Conservation (phyloP, 2,113 vertebrate species). For the Passer domesticus region DNA sequence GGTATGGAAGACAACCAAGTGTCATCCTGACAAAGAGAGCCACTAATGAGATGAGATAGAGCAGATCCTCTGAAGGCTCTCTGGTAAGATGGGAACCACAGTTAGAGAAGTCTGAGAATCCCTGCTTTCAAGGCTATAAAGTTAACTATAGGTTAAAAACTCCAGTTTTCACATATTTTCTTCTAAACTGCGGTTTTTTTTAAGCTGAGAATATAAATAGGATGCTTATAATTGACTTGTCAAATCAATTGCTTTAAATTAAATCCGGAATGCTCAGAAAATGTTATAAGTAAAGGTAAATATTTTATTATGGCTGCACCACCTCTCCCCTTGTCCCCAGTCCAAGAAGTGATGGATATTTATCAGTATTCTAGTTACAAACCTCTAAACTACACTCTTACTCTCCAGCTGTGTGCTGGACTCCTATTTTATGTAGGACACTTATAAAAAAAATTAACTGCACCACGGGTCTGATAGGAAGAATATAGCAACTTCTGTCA, state of each 20-base stretch:
- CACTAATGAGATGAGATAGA: neutral
- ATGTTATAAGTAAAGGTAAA: neutral
- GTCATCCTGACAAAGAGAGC: neutral
- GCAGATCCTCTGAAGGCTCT: neutral
- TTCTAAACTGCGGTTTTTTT: neutral
- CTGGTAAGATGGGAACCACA: neutral
- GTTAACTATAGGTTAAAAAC: neutral
- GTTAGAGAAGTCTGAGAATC: neutral
- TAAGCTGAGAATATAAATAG: neutral
- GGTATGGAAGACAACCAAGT: neutral
- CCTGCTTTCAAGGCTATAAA: neutral
- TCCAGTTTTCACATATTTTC: neutral
- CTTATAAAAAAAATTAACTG: neutral
- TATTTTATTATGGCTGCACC: neutral
- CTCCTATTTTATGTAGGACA: neutral
- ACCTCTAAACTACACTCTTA: neutral
- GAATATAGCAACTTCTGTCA: neutral
- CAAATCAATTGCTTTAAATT: conserved; percentile 3
- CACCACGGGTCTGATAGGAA: neutral
- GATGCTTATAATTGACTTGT: neutral
- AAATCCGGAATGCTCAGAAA: neutral
- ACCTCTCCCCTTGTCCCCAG: neutral
- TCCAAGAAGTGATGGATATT: neutral
- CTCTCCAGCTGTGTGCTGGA: neutral
- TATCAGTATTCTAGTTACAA: neutral